Evolutionary conservation across 2,888 invertebrate genomes (phyloP).

Genomic region (Drosophila cognata): DNA sequence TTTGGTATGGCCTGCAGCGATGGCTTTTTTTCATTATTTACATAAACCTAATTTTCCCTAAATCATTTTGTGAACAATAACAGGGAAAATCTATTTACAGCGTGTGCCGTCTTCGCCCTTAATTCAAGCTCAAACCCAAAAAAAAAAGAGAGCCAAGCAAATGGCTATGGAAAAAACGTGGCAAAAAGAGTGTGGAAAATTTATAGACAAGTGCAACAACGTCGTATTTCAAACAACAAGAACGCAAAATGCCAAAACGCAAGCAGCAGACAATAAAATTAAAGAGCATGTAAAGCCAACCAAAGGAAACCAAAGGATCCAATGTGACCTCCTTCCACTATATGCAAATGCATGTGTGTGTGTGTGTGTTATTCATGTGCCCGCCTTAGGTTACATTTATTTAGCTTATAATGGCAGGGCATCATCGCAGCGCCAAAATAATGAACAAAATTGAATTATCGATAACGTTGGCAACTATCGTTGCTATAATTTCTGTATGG

Average conservation of each 20-base stretch:
- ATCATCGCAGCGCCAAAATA: constrained; percentile 76
- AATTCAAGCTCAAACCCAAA: constrained; percentile 40
- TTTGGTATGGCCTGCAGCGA: constrained; percentile 58
- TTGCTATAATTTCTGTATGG: constrained; percentile 78
- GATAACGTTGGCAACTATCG: constrained; percentile 72
- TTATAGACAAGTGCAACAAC: constrained; percentile 69
- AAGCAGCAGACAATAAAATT: constrained; percentile 74
- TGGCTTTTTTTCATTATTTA: constrained; percentile 80
- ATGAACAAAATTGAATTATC: constrained; percentile 82
- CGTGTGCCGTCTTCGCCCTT: constrained; percentile 59
- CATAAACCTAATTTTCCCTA: constrained; percentile 85
- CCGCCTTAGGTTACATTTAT: constrained; percentile 75
- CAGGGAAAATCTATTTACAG: constrained; percentile 77
- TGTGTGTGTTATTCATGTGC: constrained; percentile 29
- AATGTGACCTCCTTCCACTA: constrained; percentile 37
- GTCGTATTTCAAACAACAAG: constrained; percentile 43
- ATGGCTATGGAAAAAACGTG: constrained; percentile 33
- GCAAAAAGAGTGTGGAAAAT: constrained; percentile 56
- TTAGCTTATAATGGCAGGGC: constrained; percentile 74
- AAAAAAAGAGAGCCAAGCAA: constrained; percentile 30
- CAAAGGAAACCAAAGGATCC: constrained; percentile 39
- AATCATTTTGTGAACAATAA: constrained; percentile 83
- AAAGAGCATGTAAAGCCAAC: constrained; percentile 62
- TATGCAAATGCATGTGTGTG: constrained; percentile 44
- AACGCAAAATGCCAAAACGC: constrained; percentile 48